Evolutionary conservation across 1,140 invertebrate genomes (phyloP).

Genomic region (Drosophila mayri): DNA sequence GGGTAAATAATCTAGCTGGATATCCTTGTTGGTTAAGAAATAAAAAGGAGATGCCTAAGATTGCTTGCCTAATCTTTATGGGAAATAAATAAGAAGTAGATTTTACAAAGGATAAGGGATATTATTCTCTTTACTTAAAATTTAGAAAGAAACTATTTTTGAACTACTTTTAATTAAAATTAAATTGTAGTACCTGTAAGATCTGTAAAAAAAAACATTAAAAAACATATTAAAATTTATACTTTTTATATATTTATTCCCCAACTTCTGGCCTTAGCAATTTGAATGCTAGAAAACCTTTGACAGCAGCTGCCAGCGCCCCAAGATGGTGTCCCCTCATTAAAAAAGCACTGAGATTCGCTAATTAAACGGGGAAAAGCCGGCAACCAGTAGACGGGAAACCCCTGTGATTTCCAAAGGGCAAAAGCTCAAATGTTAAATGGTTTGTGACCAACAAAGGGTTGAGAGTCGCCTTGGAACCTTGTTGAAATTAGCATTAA

Average conservation of each 20-base stretch:
- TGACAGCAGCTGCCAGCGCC: constrained; percentile 33
- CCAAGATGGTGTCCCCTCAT: constrained; percentile 33
- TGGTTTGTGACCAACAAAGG: constrained; percentile 55
- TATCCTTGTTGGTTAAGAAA: background rate
- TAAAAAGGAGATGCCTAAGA: background rate
- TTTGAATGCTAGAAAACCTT: constrained; percentile 16
- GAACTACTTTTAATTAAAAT: background rate
- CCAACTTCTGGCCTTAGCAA: background rate
- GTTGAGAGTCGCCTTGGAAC: constrained; percentile 34
- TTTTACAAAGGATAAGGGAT: background rate
- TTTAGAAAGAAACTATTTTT: too few relatives aligned
- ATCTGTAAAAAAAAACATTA: background rate
- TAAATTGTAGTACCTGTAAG: too few relatives aligned
- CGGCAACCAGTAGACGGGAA: background rate
- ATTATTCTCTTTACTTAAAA: background rate
- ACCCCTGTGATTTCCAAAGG: constrained; percentile 1
- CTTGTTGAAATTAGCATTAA: constrained; percentile 73
- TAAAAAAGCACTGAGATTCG: constrained; percentile 63
- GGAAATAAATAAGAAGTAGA: background rate
- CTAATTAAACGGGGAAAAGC: constrained; percentile 60
- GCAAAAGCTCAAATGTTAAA: constrained; percentile 61
- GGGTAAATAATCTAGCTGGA: constrained; percentile 14
- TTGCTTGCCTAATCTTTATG: background rate
- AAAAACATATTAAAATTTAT: background rate
- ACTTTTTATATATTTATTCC: background rate